A percentile compares a stretch with the other conserved stretches of the same genome.
Evolutionary conservation across 2,113 vertebrate species (phyloP).

Genomic region (Atractosteus spatula): DNA sequence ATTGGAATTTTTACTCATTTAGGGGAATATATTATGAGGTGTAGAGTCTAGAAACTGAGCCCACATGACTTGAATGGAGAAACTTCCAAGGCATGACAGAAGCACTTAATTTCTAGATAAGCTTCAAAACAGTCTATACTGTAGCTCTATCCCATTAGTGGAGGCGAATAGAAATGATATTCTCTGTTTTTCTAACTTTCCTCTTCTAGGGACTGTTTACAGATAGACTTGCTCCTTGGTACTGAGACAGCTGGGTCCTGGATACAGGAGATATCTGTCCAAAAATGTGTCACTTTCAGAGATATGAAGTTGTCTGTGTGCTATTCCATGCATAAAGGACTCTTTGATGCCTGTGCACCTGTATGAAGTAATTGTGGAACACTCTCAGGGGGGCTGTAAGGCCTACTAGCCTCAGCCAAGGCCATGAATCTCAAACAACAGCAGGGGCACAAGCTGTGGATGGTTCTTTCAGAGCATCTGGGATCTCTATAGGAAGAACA

Average conservation of each 20-base stretch:
- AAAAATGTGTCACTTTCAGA: conserved; percentile 6
- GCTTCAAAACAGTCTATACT: too few species aligned
- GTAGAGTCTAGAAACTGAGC: too few species aligned
- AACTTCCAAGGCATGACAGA: too few species aligned
- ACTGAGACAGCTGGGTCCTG: neutral
- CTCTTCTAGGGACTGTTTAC: neutral
- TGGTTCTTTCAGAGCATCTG: conserved; percentile 2
- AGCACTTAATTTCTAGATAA: too few species aligned
- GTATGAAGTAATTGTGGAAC: neutral
- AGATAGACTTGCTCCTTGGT: neutral
- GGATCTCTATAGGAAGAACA: neutral
- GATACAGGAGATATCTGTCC: neutral
- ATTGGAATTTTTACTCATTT: too few species aligned
- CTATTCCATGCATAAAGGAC: conserved; percentile 9
- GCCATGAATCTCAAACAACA: neutral
- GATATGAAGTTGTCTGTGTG: conserved; percentile 2
- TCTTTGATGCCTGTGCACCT: conserved; percentile 5
- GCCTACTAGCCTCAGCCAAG: neutral
- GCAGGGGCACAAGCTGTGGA: neutral
- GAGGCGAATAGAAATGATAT: neutral
- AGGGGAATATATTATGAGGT: too few species aligned
- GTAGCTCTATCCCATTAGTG: too few species aligned
- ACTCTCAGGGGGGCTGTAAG: neutral
- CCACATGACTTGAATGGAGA: too few species aligned
- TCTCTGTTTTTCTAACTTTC: neutral